Conservation (phyloP, 1,140 invertebrate species). For the Scaptomyza hsui region DNA sequence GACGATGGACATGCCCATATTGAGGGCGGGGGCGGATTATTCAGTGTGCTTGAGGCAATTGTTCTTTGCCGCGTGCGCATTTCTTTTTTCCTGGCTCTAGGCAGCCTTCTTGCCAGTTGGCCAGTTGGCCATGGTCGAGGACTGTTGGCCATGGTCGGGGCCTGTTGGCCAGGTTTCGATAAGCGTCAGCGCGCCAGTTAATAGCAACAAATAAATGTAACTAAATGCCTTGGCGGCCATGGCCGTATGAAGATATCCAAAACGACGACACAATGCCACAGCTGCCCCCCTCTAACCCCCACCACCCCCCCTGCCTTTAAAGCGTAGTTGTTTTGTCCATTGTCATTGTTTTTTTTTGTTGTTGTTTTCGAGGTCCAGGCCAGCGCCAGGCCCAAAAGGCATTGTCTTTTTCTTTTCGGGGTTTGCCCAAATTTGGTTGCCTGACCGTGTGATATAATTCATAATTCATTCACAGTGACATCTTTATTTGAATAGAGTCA, state of each 20-base stretch:
- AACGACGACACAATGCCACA: slow-evolving; percentile 80
- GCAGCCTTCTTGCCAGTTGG: too few species aligned
- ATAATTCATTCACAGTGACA: slow-evolving; percentile 77
- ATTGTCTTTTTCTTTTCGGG: slow-evolving; percentile 64
- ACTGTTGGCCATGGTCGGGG: neutral
- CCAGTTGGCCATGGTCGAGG: neutral
- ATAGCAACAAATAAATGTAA: slow-evolving; percentile 84
- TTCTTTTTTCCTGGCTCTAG: slow-evolving; percentile 63
- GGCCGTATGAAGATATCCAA: slow-evolving; percentile 83
- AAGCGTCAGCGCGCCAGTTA: slow-evolving; percentile 83
- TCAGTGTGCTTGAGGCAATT: slow-evolving; percentile 64
- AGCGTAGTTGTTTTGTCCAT: slow-evolving; percentile 37
- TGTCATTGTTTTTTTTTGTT: slow-evolving; percentile 65
- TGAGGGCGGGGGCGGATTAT: slow-evolving; percentile 46
- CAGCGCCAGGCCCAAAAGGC: slow-evolving; percentile 40
- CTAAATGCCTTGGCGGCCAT: slow-evolving; percentile 62
- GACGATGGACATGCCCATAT: slow-evolving; percentile 22
- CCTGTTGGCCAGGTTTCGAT: slow-evolving; percentile 58
- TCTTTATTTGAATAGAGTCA: slow-evolving; percentile 67
- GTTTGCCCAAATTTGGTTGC: slow-evolving; percentile 73
- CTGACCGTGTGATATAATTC: slow-evolving; percentile 78
- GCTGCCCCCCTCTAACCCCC: slow-evolving; percentile 38
- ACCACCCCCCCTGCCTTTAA: neutral
- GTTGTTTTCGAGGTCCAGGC: slow-evolving; percentile 39
- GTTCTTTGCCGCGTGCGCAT: slow-evolving; percentile 77